phyloP scores from a whole-genome alignment of 2,888 invertebrate genomes.

The Pandemis heparana region DNA sequence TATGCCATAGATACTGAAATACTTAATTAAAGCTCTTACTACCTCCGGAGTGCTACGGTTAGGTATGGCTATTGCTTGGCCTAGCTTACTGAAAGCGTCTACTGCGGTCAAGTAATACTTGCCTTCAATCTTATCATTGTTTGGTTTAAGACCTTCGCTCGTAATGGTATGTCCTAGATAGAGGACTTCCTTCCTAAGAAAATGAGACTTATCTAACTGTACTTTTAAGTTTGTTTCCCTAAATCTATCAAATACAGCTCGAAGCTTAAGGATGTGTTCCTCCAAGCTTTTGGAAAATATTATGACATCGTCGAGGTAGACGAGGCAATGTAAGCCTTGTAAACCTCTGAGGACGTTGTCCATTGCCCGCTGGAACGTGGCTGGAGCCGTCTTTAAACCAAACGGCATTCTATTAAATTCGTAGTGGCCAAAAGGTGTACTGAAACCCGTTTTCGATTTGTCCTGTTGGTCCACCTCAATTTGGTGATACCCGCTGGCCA shows the following conservation, averaged over 20 bases:
- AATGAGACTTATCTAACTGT: slow-evolving; percentile 47
- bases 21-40: slow-evolving; percentile 19
- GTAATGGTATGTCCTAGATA: slow-evolving; percentile 6
- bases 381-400: slow-evolving; percentile 56
- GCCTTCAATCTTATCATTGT: slow-evolving; percentile 10
- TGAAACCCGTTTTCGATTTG: slow-evolving; percentile 49
- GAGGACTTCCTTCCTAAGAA: slow-evolving; percentile 47
- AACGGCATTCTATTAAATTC: slow-evolving; percentile 53
- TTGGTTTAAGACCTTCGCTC: too few species aligned
- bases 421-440: slow-evolving; percentile 48
- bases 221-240: slow-evolving; percentile 48
- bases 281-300: slow-evolving; percentile 51
- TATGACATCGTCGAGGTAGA: slow-evolving; percentile 61
- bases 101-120: slow-evolving; percentile 37
- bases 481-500: slow-evolving; percentile 52
- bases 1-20: slow-evolving; percentile 14
- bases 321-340: slow-evolving; percentile 55
- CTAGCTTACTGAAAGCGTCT: slow-evolving; percentile 31
- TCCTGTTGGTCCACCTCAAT: slow-evolving; percentile 47
- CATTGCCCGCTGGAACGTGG: slow-evolving; percentile 65
- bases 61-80: background rate
- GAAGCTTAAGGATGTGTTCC: slow-evolving; percentile 45
- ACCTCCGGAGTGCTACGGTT: slow-evolving; percentile 25
- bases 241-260: slow-evolving; percentile 47
- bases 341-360: slow-evolving; percentile 58